Conservation (phyloP, 2,888 invertebrate species). For the Microdon myrmicae region DNA sequence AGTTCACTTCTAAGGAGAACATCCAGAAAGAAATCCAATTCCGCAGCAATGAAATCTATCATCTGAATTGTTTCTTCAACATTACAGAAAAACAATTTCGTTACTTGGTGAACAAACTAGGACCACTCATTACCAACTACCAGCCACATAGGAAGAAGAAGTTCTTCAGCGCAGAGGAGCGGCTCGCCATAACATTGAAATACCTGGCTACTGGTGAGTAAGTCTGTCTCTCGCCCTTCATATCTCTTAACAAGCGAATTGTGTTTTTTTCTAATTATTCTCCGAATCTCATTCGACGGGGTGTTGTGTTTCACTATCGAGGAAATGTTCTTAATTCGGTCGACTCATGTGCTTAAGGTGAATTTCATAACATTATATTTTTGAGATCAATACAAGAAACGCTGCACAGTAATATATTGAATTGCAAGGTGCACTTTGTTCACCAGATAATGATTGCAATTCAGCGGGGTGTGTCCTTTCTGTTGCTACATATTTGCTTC, state of each 20-base stretch:
- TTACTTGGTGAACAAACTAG: slow-evolving; percentile 62
- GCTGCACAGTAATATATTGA: slow-evolving; percentile 9
- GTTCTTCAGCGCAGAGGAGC: slow-evolving; percentile 64
- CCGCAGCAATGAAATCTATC: slow-evolving; percentile 63
- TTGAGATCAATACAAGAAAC: neutral
- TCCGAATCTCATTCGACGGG: neutral
- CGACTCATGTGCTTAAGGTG: too few relatives aligned
- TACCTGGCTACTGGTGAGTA: slow-evolving; percentile 65
- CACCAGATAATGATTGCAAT: too few relatives aligned
- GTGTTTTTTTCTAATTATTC: neutral
- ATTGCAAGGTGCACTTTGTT: slow-evolving; percentile 47
- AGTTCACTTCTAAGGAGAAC: slow-evolving; percentile 63
- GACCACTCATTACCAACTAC: slow-evolving; percentile 62
- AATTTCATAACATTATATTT: slow-evolving; percentile 6
- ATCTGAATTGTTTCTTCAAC: slow-evolving; percentile 64
- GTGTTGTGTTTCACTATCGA: slow-evolving; percentile 2
- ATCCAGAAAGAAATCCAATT: slow-evolving; percentile 62
- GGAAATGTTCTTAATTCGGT: too few relatives aligned
- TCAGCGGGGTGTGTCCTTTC: too few relatives aligned
- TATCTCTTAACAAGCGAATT: neutral
- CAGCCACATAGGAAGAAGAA: slow-evolving; percentile 65
- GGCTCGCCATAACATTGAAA: slow-evolving; percentile 64
- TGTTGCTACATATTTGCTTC: too few relatives aligned
- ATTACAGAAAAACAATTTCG: slow-evolving; percentile 65
- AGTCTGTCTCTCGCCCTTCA: slow-evolving; percentile 1